Evolutionary conservation across 1,140 invertebrate species (phyloP).

Genomic region (Pomacea maculata): DNA sequence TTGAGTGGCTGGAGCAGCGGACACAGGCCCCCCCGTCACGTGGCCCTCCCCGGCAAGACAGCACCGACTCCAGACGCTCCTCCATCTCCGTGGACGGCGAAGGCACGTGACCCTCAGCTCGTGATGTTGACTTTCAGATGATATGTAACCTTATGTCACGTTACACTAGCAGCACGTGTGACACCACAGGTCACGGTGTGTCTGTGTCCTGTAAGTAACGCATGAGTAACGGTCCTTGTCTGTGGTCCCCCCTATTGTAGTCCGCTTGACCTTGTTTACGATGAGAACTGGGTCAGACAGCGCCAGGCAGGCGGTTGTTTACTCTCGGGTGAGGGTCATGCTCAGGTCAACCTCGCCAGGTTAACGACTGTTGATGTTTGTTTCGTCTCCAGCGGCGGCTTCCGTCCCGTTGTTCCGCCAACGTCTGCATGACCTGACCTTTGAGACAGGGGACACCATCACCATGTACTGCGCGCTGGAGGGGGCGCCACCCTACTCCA

Average conservation of each 20-base stretch:
- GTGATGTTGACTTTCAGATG: not conserved
- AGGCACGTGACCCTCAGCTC: not conserved
- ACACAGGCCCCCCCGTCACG: constrained; percentile 7
- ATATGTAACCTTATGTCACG: too few relatives aligned
- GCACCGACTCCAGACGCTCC: constrained; percentile 31
- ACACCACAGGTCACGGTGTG: too few relatives aligned
- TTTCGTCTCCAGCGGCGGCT: constrained; percentile 33
- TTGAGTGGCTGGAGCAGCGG: constrained; percentile 34
- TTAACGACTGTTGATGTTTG: not conserved
- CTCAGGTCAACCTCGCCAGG: too few relatives aligned
- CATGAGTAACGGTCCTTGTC: too few relatives aligned
- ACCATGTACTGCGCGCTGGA: constrained; percentile 86
- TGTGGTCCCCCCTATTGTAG: too few relatives aligned
- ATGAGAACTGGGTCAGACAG: too few relatives aligned
- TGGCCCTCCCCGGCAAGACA: constrained; percentile 20
- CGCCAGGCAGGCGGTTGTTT: too few relatives aligned
- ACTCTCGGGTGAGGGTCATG: too few relatives aligned
- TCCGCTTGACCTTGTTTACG: too few relatives aligned
- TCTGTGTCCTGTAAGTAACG: too few relatives aligned
- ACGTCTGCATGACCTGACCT: constrained; percentile 74
- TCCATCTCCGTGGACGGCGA: constrained; percentile 32
- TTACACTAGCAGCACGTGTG: too few relatives aligned
- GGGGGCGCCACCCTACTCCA: constrained; percentile 85
- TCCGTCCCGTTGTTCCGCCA: constrained; percentile 68
- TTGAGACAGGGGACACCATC: constrained; percentile 80